Evolutionary conservation across 30 jellyfish, hydroid and myxozoan species (phyloP).

Genomic region (Chrysaora quinquecirrha): DNA sequence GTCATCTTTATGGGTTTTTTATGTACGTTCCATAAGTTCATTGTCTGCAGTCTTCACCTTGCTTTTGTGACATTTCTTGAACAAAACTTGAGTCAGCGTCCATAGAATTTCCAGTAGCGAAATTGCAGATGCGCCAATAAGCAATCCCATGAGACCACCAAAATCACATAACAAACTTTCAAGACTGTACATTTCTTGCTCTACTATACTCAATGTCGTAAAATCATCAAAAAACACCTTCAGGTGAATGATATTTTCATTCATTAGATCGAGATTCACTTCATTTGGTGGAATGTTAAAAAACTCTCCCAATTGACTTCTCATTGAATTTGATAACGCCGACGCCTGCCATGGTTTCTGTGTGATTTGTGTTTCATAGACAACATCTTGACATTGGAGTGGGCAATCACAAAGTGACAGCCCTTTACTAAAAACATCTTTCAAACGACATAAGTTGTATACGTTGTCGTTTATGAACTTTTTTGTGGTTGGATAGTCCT

Average conservation of each 20-base stretch:
- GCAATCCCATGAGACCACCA: constrained; percentile 51
- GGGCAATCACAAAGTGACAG: background rate
- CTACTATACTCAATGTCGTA: background rate
- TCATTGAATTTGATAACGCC: background rate
- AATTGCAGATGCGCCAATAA: constrained; percentile 25
- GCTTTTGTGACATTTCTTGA: no score
- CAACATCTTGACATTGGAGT: background rate
- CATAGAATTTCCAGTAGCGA: constrained; percentile 17
- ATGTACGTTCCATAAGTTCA: no score
- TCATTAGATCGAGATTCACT: background rate
- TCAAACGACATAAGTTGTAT: background rate
- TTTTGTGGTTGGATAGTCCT: background rate
- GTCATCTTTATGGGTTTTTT: no score
- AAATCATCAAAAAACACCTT: constrained; percentile 4
- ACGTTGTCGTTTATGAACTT: background rate
- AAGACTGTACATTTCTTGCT: constrained; percentile 17
- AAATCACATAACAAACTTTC: constrained; percentile 18
- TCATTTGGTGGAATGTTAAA: background rate
- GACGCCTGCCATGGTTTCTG: background rate
- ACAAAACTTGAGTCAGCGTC: background rate
- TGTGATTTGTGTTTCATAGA: background rate
- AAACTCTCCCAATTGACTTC: background rate
- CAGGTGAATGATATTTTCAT: constrained; percentile 5
- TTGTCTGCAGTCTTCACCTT: no score
- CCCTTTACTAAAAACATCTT: no score